Base-by-base conservation (phyloP, 2,797 vertebrate species). In the Mormyrops attenuatus region DNA sequence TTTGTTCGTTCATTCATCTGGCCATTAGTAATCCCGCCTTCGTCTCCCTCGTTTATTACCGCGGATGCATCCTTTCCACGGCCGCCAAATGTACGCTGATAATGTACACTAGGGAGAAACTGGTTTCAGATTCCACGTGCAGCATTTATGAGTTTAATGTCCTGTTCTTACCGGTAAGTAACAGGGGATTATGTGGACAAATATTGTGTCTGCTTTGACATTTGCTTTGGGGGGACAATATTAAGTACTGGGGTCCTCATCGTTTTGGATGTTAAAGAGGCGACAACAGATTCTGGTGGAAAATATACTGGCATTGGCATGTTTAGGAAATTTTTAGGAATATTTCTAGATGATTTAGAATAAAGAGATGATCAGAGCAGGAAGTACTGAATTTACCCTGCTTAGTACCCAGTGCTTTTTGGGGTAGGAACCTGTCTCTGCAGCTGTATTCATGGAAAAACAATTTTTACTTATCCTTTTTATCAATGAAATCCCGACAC, bases 41-140 rank as follows among this genome's bases (percentile, higher is more conserved):
- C 47, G 15, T 88, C 26, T 87, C 69, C 26, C 41, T 57, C 26
- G 9, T 90, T 90, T 87, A 63, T 82, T 87, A 82, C 34, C 1
- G 15, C 52, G 38, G 66, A 49, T 84, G 26, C 55, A n/a, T 77
- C 49, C 22, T 60, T 30, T 66, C 53, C 7, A 41, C 22, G 17
- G n/a, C 77, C n/a, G 82, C 11, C 57, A 2, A 13, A 44, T 55
- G 41, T 77, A 34, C 13, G 63, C 66, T 69, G 49, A 66, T 86
- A 60, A n/a, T n/a, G 15, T 8, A 47, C 30, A 57, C 50, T 44
- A 11, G 80, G n/a, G 22, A 53, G n/a, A 60, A 20, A 86, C 20
- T 1, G 26, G 88, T 47, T 86, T 91, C 84, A 80, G 11, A 89
- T n/a, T 86, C 89, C 80, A 90, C 77, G 30, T 52, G 34, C 69